A percentile compares a stretch with the other conserved stretches of the same genome.
phyloP scores from a whole-genome alignment of 1,140 invertebrate species.

The Manduca sexta region DNA sequence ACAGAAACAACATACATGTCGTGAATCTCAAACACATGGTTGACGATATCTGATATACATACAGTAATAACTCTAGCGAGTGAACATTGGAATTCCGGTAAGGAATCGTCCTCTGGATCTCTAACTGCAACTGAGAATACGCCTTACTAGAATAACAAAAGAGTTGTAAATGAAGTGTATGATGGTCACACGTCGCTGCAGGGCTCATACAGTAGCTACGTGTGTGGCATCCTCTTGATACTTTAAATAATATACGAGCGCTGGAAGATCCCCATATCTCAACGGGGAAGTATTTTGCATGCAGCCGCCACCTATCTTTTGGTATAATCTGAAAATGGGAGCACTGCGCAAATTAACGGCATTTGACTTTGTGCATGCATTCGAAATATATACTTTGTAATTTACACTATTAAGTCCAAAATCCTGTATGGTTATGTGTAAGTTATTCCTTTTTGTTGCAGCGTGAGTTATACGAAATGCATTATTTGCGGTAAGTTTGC shows the following conservation, averaged over 20 bases:
- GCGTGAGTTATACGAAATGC: constrained; percentile 30
- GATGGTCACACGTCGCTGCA: not conserved
- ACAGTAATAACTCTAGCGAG: not conserved
- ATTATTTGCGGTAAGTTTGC: constrained; percentile 60
- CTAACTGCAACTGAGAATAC: not conserved
- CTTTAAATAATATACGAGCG: constrained; percentile 55
- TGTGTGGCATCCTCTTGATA: constrained; percentile 58
- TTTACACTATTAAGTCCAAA: constrained; percentile 1
- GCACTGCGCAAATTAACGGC: constrained; percentile 21
- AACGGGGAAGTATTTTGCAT: constrained; percentile 67
- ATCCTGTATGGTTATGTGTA: not conserved
- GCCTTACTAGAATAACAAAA: not conserved
- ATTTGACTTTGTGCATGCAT: not conserved
- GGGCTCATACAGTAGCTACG: constrained; percentile 42
- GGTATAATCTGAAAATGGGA: constrained; percentile 61
- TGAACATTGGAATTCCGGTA: constrained; percentile 1
- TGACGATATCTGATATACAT: constrained; percentile 1
- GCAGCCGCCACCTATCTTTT: constrained; percentile 60
- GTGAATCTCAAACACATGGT: not conserved
- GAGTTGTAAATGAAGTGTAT: not conserved
- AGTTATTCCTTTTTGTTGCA: not conserved
- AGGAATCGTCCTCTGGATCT: not conserved
- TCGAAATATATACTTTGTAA: constrained; percentile 14
- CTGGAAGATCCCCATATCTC: constrained; percentile 62
- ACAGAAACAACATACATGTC: not conserved